These are phyloP conservation scores for Siderastrea radians DNA, from an alignment of 92 coral and sea anemone species.

Conservation along the genomic window DNA sequence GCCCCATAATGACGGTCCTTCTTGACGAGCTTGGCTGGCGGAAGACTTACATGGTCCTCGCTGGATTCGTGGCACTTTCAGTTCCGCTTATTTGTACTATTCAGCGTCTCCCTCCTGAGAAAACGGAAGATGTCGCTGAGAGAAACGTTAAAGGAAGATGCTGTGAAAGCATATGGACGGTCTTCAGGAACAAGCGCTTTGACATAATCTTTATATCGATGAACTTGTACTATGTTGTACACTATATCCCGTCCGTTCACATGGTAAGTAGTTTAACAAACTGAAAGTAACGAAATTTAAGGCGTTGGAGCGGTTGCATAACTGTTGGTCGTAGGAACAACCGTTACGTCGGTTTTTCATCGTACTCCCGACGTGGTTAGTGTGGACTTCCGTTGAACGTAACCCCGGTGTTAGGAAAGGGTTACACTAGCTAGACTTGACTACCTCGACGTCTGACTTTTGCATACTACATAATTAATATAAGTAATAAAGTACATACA, in stretches of 20 bases:
- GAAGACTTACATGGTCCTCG: slow-evolving; percentile 34
- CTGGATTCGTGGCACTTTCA: slow-evolving; percentile 6
- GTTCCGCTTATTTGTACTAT: slow-evolving; percentile 22
- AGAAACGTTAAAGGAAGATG: not conserved
- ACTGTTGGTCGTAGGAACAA: no score
- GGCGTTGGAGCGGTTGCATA: no score
- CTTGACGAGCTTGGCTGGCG: slow-evolving; percentile 59
- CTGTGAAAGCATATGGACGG: slow-evolving; percentile 4
- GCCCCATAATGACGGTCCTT: slow-evolving; percentile 39
- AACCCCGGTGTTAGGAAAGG: no score
- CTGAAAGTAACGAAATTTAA: no score
- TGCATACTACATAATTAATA: no score
- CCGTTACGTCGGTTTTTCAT: no score
- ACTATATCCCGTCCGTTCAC: slow-evolving; percentile 53
- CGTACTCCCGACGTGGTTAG: no score
- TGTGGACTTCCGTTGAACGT: no score
- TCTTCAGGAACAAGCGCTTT: slow-evolving; percentile 41
- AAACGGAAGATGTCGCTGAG: not conserved
- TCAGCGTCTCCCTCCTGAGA: not conserved
- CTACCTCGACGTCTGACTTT: no score
- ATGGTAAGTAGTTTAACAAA: slow-evolving; percentile 12
- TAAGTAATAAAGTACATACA: no score
- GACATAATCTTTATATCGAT: slow-evolving; percentile 39
- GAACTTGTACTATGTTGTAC: slow-evolving; percentile 32
- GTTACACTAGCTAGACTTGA: no score